Evolutionary conservation across 2,797 vertebrate species (phyloP).

Genomic region (Phrynocephalus guinanensis): DNA sequence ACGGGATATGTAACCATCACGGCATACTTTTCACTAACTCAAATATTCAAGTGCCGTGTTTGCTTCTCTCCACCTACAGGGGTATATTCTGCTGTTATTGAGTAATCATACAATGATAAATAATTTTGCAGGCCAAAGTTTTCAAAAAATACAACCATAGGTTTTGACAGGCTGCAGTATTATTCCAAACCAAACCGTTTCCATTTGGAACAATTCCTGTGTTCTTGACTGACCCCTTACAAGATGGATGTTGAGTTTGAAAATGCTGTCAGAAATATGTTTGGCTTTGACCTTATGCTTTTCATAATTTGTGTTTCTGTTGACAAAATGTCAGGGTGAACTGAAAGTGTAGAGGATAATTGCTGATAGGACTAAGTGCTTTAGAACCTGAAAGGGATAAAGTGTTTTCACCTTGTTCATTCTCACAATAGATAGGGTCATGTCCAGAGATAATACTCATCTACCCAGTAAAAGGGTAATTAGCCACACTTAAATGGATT

Average conservation of each 20-base stretch:
- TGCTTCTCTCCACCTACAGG: neutral
- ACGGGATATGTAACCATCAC: neutral
- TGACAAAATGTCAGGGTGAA: constrained; percentile 13
- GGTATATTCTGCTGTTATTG: neutral
- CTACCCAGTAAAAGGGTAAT: neutral
- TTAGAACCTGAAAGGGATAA: neutral
- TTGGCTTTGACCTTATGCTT: neutral
- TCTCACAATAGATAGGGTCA: neutral
- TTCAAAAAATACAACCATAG: too few relatives aligned
- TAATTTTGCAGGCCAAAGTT: neutral
- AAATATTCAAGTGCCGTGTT: neutral
- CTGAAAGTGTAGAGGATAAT: neutral
- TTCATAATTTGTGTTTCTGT: neutral
- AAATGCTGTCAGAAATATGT: constrained; percentile 8
- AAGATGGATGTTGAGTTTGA: constrained; percentile 20
- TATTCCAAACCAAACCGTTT: neutral
- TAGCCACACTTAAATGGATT: neutral
- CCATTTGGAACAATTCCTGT: neutral
- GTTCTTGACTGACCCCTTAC: neutral
- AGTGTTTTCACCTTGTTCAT: neutral
- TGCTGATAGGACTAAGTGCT: neutral
- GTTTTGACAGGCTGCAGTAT: too few relatives aligned
- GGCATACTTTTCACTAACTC: neutral
- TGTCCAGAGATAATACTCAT: neutral
- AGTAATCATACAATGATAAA: neutral